Percentiles rank a stretch among this genome's conserved stretches.
phyloP scores from a whole-genome alignment of 2,113 vertebrate species.

The Nematolebias whitei region DNA sequence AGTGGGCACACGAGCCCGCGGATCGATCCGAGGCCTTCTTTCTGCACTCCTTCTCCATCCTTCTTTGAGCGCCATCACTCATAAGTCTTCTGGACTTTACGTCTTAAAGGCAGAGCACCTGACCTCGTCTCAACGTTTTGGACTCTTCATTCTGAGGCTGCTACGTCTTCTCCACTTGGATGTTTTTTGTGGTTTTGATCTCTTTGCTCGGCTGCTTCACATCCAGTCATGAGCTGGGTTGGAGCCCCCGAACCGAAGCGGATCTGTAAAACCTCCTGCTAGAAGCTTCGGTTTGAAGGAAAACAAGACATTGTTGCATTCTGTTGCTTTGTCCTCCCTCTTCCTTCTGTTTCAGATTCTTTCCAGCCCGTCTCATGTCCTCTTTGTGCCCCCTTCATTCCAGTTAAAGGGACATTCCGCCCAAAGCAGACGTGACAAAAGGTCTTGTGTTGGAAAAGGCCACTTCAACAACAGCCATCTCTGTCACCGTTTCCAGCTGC shows the following conservation, averaged over 20 bases:
- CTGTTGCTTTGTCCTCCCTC: constrained; percentile 12
- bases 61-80: constrained; percentile 56
- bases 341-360: constrained; percentile 18
- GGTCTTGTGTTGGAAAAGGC: constrained; percentile 59
- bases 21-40: constrained; percentile 59
- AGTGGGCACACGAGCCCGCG: constrained; percentile 31
- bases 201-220: constrained; percentile 1
- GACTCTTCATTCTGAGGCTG: no score
- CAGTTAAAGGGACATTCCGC: constrained; percentile 55
- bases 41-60: constrained; percentile 59
- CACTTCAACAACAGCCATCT: constrained; percentile 48
- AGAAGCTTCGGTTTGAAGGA: background rate
- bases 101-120: constrained; percentile 51
- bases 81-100: constrained; percentile 57
- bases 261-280: constrained; percentile 6
- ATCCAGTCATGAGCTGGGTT: constrained; percentile 22
- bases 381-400: constrained; percentile 35
- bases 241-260: constrained; percentile 2
- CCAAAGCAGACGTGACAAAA: constrained; percentile 40
- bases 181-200: constrained; percentile 1
- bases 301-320: constrained; percentile 5
- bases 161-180: constrained; percentile 15
- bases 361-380: constrained; percentile 11
- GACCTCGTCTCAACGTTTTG: constrained; percentile 32
- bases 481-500: constrained; percentile 39